phyloP scores from a whole-genome alignment of 2,113 vertebrate genomes.

The Paralichthys olivaceus region DNA sequence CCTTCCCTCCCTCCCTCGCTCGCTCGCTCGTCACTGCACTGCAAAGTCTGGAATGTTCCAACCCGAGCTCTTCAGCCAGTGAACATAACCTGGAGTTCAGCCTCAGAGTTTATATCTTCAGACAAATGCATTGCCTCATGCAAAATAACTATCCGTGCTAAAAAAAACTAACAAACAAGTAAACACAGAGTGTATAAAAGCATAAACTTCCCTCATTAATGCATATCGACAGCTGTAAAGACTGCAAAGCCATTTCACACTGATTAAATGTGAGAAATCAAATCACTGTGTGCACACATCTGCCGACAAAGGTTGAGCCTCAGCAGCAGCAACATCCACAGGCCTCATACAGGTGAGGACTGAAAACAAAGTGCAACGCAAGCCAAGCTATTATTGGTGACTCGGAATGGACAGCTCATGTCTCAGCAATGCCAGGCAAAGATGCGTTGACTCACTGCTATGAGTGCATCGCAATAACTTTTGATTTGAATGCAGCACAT shows the following conservation, averaged over 20 bases:
- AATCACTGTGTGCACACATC: background rate
- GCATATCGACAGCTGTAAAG: background rate
- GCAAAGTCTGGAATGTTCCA: constrained; percentile 80
- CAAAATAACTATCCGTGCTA: background rate
- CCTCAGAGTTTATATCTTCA: constrained; percentile 21
- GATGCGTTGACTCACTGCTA: constrained; percentile 44
- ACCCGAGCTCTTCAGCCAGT: constrained; percentile 69
- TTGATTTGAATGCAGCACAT: constrained; percentile 39
- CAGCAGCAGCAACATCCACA: background rate
- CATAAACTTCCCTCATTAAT: background rate
- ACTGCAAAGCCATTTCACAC: background rate
- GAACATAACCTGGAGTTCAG: constrained; percentile 71
- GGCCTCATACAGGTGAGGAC: constrained; percentile 47
- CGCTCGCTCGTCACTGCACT: constrained; percentile 49
- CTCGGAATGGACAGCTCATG: constrained; percentile 6
- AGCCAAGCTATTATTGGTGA: constrained; percentile 17
- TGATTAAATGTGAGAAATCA: background rate
- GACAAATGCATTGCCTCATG: background rate
- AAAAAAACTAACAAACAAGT: background rate
- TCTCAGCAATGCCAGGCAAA: constrained; percentile 12
- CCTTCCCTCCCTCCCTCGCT: constrained; percentile 16
- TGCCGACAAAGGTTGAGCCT: background rate
- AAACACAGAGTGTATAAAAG: background rate
- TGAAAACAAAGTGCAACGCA: constrained; percentile 19
- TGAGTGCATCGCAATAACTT: constrained; percentile 6